Percentiles rank a stretch among this genome's conserved stretches.
phyloP scores from a whole-genome alignment of 2,888 invertebrate genomes.

The Cartodere bifasciata region DNA sequence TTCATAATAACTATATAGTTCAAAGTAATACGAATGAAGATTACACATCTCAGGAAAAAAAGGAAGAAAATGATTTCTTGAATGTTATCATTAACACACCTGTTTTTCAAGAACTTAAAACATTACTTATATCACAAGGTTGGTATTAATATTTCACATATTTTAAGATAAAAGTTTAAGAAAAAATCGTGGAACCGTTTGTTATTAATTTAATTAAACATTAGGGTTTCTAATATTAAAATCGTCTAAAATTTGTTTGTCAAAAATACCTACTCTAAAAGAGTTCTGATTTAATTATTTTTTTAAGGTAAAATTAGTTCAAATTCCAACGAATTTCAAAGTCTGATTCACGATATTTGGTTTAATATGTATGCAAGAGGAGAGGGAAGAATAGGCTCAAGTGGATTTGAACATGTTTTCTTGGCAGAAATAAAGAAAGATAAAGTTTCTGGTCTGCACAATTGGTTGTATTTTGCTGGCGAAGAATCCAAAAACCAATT shows the following conservation, averaged over 20 bases:
- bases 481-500: constrained; percentile 59
- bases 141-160: too few species aligned
- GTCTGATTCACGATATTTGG: constrained; percentile 62
- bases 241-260: too few species aligned
- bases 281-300: constrained; percentile 2
- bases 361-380: constrained; percentile 74
- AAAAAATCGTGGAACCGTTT: too few species aligned
- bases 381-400: constrained; percentile 67
- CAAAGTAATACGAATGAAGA: constrained; percentile 62
- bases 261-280: neutral
- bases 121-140: too few species aligned
- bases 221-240: too few species aligned
- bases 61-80: constrained; percentile 68
- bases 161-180: too few species aligned
- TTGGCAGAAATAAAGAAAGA: constrained; percentile 73
- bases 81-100: constrained; percentile 63
- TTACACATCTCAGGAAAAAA: constrained; percentile 59
- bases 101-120: too few species aligned
- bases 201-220: too few species aligned
- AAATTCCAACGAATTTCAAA: constrained; percentile 57
- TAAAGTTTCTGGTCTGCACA: constrained; percentile 74
- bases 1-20: constrained; percentile 79
- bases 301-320: constrained; percentile 45
- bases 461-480: constrained; percentile 76
- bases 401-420: constrained; percentile 88